Percentiles rank a stretch among this genome's conserved stretches.
Conservation (phyloP, 2,888 invertebrate species). For the Electrophaes corylata region DNA sequence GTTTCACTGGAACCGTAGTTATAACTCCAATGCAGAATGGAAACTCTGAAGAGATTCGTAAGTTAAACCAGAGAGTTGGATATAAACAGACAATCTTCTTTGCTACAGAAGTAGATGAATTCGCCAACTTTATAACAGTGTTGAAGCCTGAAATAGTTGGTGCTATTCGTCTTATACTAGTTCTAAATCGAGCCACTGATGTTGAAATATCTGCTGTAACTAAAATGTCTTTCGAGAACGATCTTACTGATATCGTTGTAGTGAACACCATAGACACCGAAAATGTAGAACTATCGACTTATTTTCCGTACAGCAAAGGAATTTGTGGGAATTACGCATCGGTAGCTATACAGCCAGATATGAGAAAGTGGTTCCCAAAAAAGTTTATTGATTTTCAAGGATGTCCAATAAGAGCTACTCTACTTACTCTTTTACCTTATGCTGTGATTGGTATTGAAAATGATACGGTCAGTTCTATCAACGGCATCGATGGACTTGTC, state of each 20-base stretch:
- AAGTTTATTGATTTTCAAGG: constrained; percentile 60
- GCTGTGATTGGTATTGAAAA: constrained; percentile 41
- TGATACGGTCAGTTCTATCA: constrained; percentile 41
- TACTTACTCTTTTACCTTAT: constrained; percentile 48
- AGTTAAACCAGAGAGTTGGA: constrained; percentile 37
- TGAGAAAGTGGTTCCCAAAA: constrained; percentile 50
- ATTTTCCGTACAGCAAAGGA: constrained; percentile 53
- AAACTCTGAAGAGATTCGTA: constrained; percentile 28
- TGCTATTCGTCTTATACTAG: constrained; percentile 52
- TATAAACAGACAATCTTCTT: constrained; percentile 58
- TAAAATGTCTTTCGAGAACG: constrained; percentile 54
- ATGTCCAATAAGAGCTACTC: constrained; percentile 53
- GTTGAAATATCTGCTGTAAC: constrained; percentile 43
- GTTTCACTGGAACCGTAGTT: constrained; percentile 47
- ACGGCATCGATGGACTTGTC: constrained; percentile 54
- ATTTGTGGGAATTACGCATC: constrained; percentile 53
- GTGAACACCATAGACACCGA: constrained; percentile 41
- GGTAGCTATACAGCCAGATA: constrained; percentile 39
- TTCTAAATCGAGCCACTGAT: constrained; percentile 41
- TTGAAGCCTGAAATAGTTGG: constrained; percentile 44
- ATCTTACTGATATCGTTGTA: constrained; percentile 57
- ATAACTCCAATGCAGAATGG: constrained; percentile 39
- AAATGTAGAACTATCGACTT: constrained; percentile 50
- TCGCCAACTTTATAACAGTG: constrained; percentile 44
- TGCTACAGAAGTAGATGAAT: constrained; percentile 46